Evolutionary conservation across 1,140 invertebrate species (phyloP), one percentile per base, ranked within the genome.

Genomic region (Globodera ellingtonae): DNA sequence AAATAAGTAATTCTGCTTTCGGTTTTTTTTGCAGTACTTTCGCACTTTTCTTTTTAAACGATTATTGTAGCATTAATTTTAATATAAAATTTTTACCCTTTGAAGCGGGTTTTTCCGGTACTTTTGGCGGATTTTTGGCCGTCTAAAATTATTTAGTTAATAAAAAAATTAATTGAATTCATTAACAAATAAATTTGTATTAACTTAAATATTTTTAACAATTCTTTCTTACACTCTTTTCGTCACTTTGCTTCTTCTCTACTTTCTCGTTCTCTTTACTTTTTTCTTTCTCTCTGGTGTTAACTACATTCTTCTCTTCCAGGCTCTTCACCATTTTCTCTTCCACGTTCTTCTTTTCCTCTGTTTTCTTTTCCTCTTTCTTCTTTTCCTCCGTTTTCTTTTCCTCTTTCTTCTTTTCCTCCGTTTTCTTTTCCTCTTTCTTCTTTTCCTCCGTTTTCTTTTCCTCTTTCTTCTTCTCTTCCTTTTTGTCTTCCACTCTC

Each of bases 381-480:
- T 79, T 48, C 0, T 24, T n/a, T 0, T 59, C 44, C 44, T 48
- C 35, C 65, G 8, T 46, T 35, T 59, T 65, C 46, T 81, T 67
- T 18, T 4, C 56, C 9, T 66, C 66, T 71, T 79, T 81, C 66
- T 71, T 67, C 6, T 52, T 46, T 10, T 59, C 74, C 46, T 13
- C 6, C 3, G 47, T 47, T 75, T 5, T 48, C 6, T 7, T 67
- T 24, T 79, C 77, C 35, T 35, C 77, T 46, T 52, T 70, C 72
- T 70, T 81, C 47, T 21, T 46, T 10, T 75, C 56, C 0, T 78
- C 59, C n/a, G 78, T 10, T 78, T n/a, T 52, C 1, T 52, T n/a
- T 65, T 59, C 79, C 4, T 4, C 7, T 48, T 75, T 71, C 44
- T 81, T 66, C 65, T 7, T 69, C n/a, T 24, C 47, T 81, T 70